Evolutionary conservation across 2,797 vertebrate genomes (phyloP).

Genomic region (Naso thynnoides): DNA sequence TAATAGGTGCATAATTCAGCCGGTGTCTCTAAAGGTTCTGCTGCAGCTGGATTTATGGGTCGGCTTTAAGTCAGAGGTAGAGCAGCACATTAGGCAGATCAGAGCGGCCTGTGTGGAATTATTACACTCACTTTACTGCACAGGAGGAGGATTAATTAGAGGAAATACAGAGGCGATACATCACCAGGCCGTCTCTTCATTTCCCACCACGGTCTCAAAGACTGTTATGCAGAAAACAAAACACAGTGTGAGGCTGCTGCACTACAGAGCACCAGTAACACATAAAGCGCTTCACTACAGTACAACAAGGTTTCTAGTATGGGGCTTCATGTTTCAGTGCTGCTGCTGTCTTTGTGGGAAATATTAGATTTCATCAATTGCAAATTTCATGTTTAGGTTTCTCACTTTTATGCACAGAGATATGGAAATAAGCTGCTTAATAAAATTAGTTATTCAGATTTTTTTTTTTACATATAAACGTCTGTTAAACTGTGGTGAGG

Average conservation of each 20-base stretch:
- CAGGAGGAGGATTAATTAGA: slow-evolving; percentile 67
- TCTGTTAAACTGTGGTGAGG: not conserved
- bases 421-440: not conserved
- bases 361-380: not conserved
- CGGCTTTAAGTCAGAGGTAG: slow-evolving; percentile 63
- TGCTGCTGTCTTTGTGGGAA: too few species aligned
- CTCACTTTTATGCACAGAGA: not conserved
- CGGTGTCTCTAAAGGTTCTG: slow-evolving; percentile 28
- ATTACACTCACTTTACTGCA: slow-evolving; percentile 61
- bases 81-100: slow-evolving; percentile 66
- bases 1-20: slow-evolving; percentile 57
- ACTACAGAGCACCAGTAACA: slow-evolving; percentile 2
- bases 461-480: not conserved
- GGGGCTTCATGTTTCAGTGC: not conserved
- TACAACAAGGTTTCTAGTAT: not conserved
- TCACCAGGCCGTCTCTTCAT: slow-evolving; percentile 43
- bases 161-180: slow-evolving; percentile 54
- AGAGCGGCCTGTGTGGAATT: slow-evolving; percentile 58
- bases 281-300: not conserved
- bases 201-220: slow-evolving; percentile 30
- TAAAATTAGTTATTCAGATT: not conserved
- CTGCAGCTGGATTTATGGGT: slow-evolving; percentile 59
- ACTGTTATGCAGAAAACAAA: slow-evolving; percentile 9
- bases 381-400: not conserved
- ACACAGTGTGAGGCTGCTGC: slow-evolving; percentile 9